Percentiles rank a stretch among this genome's conserved stretches.
Conservation (phyloP, 2,888 invertebrate species). For the Diarsia brunnea region DNA sequence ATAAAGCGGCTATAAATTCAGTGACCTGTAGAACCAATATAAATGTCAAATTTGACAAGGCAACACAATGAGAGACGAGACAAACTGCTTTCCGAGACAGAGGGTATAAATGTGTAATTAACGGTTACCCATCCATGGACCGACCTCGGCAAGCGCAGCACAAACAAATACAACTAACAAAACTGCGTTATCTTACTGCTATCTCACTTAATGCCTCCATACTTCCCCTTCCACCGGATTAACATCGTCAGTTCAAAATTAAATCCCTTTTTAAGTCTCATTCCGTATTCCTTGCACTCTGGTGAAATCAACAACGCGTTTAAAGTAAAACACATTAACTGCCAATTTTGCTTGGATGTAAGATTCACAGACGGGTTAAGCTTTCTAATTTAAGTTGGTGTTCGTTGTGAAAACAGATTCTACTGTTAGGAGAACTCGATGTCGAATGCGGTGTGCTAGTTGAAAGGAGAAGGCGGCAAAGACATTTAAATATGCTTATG, state of each 20-base stretch:
- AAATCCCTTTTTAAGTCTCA: conserved; percentile 57
- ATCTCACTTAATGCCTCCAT: conserved; percentile 10
- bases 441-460: conserved; percentile 65
- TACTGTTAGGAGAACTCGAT: conserved; percentile 74
- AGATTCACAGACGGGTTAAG: conserved; percentile 81
- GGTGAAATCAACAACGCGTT: conserved; percentile 70
- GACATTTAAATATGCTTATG: neutral
- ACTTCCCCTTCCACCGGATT: conserved; percentile 21
- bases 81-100: neutral
- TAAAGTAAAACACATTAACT: conserved; percentile 77
- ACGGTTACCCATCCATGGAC: neutral
- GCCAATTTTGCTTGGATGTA: conserved; percentile 79
- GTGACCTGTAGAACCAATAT: neutral
- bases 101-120: neutral
- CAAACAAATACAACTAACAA: neutral
- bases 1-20: neutral
- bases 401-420: conserved; percentile 87
- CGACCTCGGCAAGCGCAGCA: neutral
- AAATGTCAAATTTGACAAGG: neutral
- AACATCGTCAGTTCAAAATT: conserved; percentile 40
- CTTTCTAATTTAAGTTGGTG: conserved; percentile 88
- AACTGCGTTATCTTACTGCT: conserved; percentile 4
- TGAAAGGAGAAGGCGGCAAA: conserved; percentile 55
- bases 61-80: neutral
- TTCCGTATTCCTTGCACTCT: conserved; percentile 61